These are phyloP conservation scores for Myripristis jacobus DNA, from an alignment of 2,797 vertebrate species.

Conservation along the genomic window DNA sequence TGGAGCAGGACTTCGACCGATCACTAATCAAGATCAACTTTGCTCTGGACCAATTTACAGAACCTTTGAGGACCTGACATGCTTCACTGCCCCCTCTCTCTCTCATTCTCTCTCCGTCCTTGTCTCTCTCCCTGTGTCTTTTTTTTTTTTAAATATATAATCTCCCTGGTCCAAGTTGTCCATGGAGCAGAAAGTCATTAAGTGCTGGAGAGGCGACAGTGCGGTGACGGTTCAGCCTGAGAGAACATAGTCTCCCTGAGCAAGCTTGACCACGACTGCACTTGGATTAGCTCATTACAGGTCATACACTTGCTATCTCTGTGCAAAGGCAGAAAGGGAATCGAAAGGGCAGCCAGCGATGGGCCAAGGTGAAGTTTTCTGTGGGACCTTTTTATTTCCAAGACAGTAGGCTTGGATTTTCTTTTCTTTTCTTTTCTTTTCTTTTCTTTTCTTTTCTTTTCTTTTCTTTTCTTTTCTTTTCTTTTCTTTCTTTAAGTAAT, in stretches of 20 bases:
- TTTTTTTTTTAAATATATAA: slow-evolving; percentile 67
- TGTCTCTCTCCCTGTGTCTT: slow-evolving; percentile 15
- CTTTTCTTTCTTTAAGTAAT: slow-evolving; percentile 14
- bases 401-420: background rate
- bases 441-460: background rate
- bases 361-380: slow-evolving; percentile 48
- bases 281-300: slow-evolving; percentile 79
- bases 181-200: slow-evolving; percentile 80
- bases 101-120: slow-evolving; percentile 13
- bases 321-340: slow-evolving; percentile 34
- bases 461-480: slow-evolving; percentile 3
- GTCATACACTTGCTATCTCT: slow-evolving; percentile 46
- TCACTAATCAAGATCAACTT: slow-evolving; percentile 74
- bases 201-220: slow-evolving; percentile 72
- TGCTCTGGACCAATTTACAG: slow-evolving; percentile 69
- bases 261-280: slow-evolving; percentile 58
- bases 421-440: background rate
- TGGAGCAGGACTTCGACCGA: slow-evolving; percentile 44
- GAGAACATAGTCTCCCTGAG: slow-evolving; percentile 71
- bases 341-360: slow-evolving; percentile 48
- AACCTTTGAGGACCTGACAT: slow-evolving; percentile 55
- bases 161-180: slow-evolving; percentile 71
- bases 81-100: slow-evolving; percentile 53
- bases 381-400: background rate
- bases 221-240: slow-evolving; percentile 77